phyloP scores from a whole-genome alignment of 2,888 invertebrate genomes.

The Hydriomena furcata region DNA sequence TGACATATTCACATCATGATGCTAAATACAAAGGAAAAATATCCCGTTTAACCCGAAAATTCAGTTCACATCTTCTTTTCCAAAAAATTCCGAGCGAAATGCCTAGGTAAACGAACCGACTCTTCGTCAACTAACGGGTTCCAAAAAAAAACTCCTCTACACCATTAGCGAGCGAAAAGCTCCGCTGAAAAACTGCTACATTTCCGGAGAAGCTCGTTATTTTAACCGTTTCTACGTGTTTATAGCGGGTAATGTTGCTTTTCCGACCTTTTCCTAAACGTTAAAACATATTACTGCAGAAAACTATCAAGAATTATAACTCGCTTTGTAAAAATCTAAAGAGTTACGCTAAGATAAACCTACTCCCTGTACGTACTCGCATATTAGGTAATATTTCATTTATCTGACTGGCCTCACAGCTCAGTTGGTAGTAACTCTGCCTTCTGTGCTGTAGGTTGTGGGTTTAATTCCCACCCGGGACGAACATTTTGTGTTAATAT shows the following conservation, averaged over 20 bases:
- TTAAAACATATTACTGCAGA: background rate
- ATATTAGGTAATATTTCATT: conserved; percentile 2
- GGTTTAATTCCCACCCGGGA: no score
- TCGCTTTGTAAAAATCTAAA: no score
- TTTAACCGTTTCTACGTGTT: conserved; percentile 10
- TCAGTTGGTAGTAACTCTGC: no score
- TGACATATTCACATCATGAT: no score
- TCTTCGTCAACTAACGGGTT: conserved; percentile 8
- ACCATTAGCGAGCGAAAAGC: conserved; percentile 13
- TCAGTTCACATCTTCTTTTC: background rate
- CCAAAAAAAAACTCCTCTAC: conserved; percentile 6
- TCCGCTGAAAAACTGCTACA: conserved; percentile 13
- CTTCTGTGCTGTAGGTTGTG: no score
- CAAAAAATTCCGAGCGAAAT: conserved; percentile 2
- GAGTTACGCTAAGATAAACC: background rate
- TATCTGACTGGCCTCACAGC: no score
- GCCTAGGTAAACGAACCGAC: background rate
- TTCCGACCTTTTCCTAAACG: conserved; percentile 6
- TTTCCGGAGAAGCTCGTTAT: conserved; percentile 10
- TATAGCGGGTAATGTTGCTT: conserved; percentile 7
- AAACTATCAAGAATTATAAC: background rate
- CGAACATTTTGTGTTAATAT: no score
- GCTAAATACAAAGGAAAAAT: background rate
- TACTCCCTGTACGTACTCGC: background rate
- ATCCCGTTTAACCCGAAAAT: background rate